Conservation (phyloP, 2,888 invertebrate species). For the Spisula solida region DNA sequence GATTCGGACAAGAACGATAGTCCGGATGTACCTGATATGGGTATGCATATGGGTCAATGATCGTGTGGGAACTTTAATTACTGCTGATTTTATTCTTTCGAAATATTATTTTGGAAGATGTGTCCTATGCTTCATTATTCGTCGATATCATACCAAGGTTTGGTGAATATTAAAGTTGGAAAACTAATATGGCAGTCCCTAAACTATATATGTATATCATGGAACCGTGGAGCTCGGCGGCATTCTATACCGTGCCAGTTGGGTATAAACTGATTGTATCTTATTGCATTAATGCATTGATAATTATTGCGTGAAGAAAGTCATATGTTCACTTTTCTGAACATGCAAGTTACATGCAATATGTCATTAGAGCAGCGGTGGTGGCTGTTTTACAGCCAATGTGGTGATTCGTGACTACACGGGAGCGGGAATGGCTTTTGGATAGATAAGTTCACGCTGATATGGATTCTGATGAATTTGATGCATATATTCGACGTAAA, state of each 20-base stretch:
- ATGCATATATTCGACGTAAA: constrained; percentile 4
- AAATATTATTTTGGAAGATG: constrained; percentile 17
- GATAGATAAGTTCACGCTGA: not conserved
- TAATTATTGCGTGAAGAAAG: constrained; percentile 22
- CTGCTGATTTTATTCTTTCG: constrained; percentile 56
- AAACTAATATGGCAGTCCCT: not conserved
- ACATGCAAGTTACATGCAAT: not conserved
- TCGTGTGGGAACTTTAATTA: constrained; percentile 42
- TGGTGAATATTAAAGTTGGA: constrained; percentile 9
- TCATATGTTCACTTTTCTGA: not conserved
- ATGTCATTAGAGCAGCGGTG: not conserved
- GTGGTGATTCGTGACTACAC: not conserved
- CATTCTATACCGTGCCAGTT: not conserved
- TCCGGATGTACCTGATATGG: constrained; percentile 68
- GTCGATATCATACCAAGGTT: constrained; percentile 19
- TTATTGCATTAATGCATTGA: not conserved
- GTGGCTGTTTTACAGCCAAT: not conserved
- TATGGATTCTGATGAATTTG: not conserved
- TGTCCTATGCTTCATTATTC: constrained; percentile 19
- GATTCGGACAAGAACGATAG: constrained; percentile 72
- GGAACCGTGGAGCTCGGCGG: not conserved
- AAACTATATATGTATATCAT: constrained; percentile 3
- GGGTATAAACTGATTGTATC: constrained; percentile 23
- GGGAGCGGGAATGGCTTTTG: not conserved
- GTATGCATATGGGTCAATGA: constrained; percentile 72